A percentile compares a stretch with the other conserved stretches of the same genome.
Conservation (phyloP, 2,113 vertebrate species). For the Burhinus bistriatus region DNA sequence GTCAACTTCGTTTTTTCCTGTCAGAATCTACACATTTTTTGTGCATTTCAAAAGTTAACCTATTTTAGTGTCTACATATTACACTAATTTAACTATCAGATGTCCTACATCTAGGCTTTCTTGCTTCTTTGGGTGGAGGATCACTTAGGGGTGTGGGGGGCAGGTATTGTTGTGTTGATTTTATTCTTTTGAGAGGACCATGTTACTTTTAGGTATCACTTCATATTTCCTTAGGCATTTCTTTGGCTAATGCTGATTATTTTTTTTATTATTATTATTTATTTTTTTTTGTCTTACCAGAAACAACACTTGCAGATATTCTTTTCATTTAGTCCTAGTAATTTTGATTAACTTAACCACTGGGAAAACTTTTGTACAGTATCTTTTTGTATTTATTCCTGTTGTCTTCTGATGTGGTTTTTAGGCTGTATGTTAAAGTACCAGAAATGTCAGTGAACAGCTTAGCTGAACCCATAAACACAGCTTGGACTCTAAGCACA, state of each 20-base stretch:
- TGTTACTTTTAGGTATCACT: background rate
- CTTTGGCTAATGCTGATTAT: background rate
- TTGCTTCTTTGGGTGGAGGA: background rate
- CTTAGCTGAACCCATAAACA: background rate
- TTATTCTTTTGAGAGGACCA: background rate
- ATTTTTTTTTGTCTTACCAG: background rate
- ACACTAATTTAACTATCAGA: background rate
- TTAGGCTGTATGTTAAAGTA: background rate
- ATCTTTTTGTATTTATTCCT: background rate
- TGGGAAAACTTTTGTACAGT: background rate
- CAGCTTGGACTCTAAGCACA: background rate
- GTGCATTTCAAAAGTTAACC: background rate
- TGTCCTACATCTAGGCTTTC: background rate
- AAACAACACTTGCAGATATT: background rate
- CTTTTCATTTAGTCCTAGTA: background rate
- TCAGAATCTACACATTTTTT: background rate
- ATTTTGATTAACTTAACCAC: background rate
- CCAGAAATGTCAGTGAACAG: background rate
- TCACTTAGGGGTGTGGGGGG: accelerated
- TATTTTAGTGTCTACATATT: background rate
- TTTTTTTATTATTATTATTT: no score
- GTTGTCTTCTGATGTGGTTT: background rate
- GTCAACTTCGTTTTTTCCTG: background rate
- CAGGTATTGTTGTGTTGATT: background rate
- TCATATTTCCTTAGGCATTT: background rate